Percentiles rank a stretch among this genome's conserved stretches.
Evolutionary conservation across 2,797 vertebrate genomes (phyloP).

Genomic region (Chelon auratus): DNA sequence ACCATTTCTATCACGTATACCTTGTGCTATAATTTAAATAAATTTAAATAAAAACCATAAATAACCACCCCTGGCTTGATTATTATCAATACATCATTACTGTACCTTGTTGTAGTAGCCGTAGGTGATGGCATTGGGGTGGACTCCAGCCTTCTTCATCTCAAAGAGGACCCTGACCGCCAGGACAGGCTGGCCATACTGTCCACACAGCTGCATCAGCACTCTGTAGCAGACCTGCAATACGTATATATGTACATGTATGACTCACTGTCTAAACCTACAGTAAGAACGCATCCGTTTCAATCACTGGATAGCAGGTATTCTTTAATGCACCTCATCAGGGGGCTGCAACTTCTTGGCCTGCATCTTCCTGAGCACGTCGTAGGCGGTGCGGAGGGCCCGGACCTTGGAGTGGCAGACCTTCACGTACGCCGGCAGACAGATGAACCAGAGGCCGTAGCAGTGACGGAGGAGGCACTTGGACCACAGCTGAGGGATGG

Average conservation of each 20-base stretch:
- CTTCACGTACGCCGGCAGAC: slow-evolving; percentile 94
- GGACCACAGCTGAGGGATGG: slow-evolving; percentile 98
- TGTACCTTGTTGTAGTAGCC: slow-evolving; percentile 97
- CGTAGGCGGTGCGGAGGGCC: slow-evolving; percentile 93
- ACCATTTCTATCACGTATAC: no score
- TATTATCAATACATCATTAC: background rate
- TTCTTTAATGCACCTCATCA: slow-evolving; percentile 88
- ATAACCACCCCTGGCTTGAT: background rate
- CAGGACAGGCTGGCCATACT: slow-evolving; percentile 96
- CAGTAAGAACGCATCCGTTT: background rate
- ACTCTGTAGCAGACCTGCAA: slow-evolving; percentile 95
- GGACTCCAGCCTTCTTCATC: slow-evolving; percentile 97
- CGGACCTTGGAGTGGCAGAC: slow-evolving; percentile 97
- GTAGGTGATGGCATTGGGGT: slow-evolving; percentile 97
- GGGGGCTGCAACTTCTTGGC: slow-evolving; percentile 94
- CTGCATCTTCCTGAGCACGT: slow-evolving; percentile 96
- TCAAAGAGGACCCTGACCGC: slow-evolving; percentile 96
- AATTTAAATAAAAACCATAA: no score
- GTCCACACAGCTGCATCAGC: slow-evolving; percentile 97
- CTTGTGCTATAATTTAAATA: no score
- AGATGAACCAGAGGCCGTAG: slow-evolving; percentile 98
- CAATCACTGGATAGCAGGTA: background rate
- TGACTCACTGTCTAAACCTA: no score
- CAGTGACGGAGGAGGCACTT: slow-evolving; percentile 95
- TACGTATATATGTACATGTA: background rate